Conservation (phyloP, 2,113 vertebrate species). For the Scopus umbretta region DNA sequence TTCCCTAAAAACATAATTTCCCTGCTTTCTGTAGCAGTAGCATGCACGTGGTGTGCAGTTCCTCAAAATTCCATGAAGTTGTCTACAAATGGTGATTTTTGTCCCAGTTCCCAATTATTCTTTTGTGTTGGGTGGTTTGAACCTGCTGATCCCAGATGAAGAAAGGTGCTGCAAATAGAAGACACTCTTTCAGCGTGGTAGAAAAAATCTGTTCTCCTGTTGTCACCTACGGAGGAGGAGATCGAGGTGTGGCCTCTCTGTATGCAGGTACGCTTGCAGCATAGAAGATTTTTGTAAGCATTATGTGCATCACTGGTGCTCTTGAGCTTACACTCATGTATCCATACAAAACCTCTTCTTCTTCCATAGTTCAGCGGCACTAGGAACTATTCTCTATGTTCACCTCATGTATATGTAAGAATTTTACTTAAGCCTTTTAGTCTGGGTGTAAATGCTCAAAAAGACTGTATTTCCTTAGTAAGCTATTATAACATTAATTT, state of each 20-base stretch:
- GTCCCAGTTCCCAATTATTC: rapidly evolving
- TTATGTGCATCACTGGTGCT: not conserved
- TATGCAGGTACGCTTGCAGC: not conserved
- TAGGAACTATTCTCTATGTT: conserved; percentile 29
- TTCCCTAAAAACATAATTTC: not conserved
- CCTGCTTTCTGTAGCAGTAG: not conserved
- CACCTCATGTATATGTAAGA: not conserved
- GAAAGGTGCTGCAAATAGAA: not conserved
- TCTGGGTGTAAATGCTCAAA: conserved; percentile 49
- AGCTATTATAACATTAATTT: conserved; percentile 28
- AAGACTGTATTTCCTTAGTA: conserved; percentile 34
- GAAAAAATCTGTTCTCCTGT: not conserved
- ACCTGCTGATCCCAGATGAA: not conserved
- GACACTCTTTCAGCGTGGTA: rapidly evolving
- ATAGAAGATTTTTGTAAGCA: not conserved
- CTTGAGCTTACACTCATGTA: not conserved
- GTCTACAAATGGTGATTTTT: not conserved
- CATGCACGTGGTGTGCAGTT: not conserved
- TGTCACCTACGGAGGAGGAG: not conserved
- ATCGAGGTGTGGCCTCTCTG: not conserved
- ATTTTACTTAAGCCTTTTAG: conserved; percentile 26
- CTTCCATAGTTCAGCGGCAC: not conserved
- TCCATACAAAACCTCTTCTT: not conserved
- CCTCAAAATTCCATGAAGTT: not conserved
- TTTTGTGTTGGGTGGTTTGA: not conserved